Base-by-base conservation (phyloP, 1,140 invertebrate species). In the Geopemphigus sp. region DNA sequence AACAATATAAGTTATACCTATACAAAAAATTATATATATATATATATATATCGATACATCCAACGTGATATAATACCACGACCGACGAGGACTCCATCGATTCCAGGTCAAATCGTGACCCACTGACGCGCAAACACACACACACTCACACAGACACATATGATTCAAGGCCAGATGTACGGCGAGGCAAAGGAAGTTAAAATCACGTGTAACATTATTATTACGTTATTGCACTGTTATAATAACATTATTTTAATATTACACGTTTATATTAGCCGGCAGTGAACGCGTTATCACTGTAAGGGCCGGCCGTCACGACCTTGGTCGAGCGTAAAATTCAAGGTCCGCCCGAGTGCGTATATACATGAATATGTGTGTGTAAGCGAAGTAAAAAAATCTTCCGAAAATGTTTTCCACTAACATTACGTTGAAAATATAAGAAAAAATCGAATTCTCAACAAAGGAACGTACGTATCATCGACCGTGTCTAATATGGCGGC, bases 381-480 rank as follows among this genome's bases (percentile, higher is more conserved):
- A n/a, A n/a, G n/a, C n/a, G n/a, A n/a, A n/a, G n/a, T n/a, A n/a
- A n/a, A n/a, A n/a, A 66, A 66, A 45, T 66, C 32, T 47, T 22
- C 32, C 5, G 22, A 68, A 68, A 47, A 45, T 45, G n/a, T n/a
- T 45, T 45, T 45, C 11, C 39, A 45, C 11, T 26, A 64, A 64
- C 32, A 32, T 39, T 10, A 64, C n/a, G 17, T 19, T 39, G 14
- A 14, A 53, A 45, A 45, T n/a, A 64, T 3, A 29, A 12, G 22
- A 39, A 68, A 66, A 47, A 68, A 68, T 47, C 64, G 63, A 39
- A 68, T 12, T 54, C 53, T 54, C 26, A 26, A 73, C 47, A 73
- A 73, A 73, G 70, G 22, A 74, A 59, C 50, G 53, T n/a, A n/a
- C n/a, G n/a, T 29, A 74, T 74, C 70, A n/a, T 56, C 68, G 68